A percentile compares a stretch with the other conserved stretches of the same genome.
Evolutionary conservation across 2,797 vertebrate species (phyloP).

Genomic region (Notolabrus celidotus): DNA sequence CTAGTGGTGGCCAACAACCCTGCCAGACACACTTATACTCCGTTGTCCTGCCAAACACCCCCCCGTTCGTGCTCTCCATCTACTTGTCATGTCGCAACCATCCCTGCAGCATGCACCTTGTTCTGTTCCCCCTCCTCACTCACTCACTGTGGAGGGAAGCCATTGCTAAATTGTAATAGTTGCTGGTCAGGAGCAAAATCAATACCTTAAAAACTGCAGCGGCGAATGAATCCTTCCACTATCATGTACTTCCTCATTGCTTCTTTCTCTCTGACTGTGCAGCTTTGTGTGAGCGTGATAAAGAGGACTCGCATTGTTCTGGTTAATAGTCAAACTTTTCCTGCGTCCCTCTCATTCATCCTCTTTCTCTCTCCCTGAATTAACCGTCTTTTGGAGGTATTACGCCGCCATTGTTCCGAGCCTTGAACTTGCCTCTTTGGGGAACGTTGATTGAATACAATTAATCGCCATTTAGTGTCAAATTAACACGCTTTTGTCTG

Average conservation of each 20-base stretch:
- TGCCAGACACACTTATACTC: constrained; percentile 6
- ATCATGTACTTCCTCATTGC: constrained; percentile 16
- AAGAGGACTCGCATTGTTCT: constrained; percentile 36
- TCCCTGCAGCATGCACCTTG: neutral
- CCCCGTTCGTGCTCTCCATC: constrained; percentile 9
- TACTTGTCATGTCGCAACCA: constrained; percentile 12
- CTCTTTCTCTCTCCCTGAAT: constrained; percentile 8
- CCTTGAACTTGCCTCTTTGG: constrained; percentile 8
- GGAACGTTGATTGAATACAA: constrained; percentile 37
- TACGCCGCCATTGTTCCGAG: constrained; percentile 12
- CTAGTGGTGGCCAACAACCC: constrained; percentile 27
- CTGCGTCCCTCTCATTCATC: constrained; percentile 9
- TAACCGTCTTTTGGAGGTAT: constrained; percentile 18
- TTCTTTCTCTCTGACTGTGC: constrained; percentile 5
- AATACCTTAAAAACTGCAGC: constrained; percentile 17
- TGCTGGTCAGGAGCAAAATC: neutral
- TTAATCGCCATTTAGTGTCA: constrained; percentile 33
- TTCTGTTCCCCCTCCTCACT: constrained; percentile 3
- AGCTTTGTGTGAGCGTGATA: constrained; percentile 21
- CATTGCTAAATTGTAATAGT: constrained; percentile 40
- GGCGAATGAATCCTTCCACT: neutral
- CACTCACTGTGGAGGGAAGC: neutral
- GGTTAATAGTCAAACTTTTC: constrained; percentile 28
- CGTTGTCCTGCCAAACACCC: neutral
- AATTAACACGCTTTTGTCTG: constrained; percentile 42